Evolutionary conservation across 2,888 invertebrate species (phyloP), one percentile per base, ranked within the genome.

Genomic region (Latheticus oryzae): DNA sequence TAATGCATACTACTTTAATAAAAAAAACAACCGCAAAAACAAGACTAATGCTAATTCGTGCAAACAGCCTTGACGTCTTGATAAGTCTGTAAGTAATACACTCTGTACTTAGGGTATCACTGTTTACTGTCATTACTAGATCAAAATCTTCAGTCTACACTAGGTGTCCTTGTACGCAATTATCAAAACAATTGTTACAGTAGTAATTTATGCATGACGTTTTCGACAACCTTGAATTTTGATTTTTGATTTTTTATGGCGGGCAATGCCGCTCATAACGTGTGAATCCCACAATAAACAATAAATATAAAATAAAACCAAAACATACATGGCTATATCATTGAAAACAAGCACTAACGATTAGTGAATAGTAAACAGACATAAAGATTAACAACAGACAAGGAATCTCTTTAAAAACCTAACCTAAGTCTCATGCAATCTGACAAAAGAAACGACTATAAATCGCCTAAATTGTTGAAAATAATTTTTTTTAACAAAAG

Each of bases 381-480:
- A 52, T 42, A 52, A 28, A 52, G 32, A 35, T 15, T n/a, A 35
- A 13, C 35, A 26, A 28, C 26, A 15, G 55, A 56, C 23, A n/a
- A 54, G 43, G 40, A 56, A 53, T 40, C 23, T 15, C 5, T 56
- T 53, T 58, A 55, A 60, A 61, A 61, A 57, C 62, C 60, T 61
- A 60, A 56, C 51, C 50, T 55, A 16, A 43, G 38, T 9, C 17
- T 13, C 42, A 26, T 16, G 57, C 61, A 64, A 63, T 53, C 58
- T 67, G 65, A 62, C 65, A 55, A 53, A 56, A 61, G 33, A 58
- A 61, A 56, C 35, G 16, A 11, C 4, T 47, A 60, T 51, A 50
- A 50, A 16, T 15, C 15, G 5, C 12, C 2, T n/a, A n/a, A n/a
- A n/a, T n/a, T n/a, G n/a, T n/a, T n/a, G n/a, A n/a, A n/a, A n/a